These are phyloP conservation scores for Euleptes europaea DNA, from an alignment of 2,113 vertebrate genomes.

Conservation along the genomic window DNA sequence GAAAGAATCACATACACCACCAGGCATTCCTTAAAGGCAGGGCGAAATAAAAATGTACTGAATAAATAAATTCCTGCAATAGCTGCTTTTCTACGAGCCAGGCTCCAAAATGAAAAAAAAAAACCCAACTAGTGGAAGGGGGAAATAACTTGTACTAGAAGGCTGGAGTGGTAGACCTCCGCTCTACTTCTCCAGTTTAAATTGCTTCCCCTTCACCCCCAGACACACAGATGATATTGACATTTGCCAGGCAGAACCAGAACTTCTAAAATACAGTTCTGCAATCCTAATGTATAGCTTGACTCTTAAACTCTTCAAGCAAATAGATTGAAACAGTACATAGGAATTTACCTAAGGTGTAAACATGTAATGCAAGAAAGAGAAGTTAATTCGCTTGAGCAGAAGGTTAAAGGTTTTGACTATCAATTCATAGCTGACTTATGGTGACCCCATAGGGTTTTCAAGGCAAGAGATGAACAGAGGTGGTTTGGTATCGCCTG, in stretches of 20 bases:
- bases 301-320: background rate
- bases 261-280: background rate
- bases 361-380: background rate
- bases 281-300: background rate
- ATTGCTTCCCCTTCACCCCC: background rate
- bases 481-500: no score
- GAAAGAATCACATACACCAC: no score
- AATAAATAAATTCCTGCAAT: background rate
- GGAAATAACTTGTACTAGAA: background rate
- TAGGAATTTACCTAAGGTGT: background rate
- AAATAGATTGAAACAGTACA: background rate
- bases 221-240: background rate
- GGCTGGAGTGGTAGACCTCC: no score
- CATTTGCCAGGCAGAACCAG: background rate
- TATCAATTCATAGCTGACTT: no score
- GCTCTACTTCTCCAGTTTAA: background rate
- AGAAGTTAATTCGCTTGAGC: background rate
- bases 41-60: no score
- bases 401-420: background rate
- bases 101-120: background rate
- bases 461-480: no score
- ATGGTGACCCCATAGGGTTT: no score
- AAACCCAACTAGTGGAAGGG: background rate
- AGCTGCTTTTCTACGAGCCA: background rate
- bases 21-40: no score